Evolutionary conservation across 2,113 vertebrate genomes (phyloP), one percentile per base, ranked within the genome.

Genomic region (Mastomys coucha): DNA sequence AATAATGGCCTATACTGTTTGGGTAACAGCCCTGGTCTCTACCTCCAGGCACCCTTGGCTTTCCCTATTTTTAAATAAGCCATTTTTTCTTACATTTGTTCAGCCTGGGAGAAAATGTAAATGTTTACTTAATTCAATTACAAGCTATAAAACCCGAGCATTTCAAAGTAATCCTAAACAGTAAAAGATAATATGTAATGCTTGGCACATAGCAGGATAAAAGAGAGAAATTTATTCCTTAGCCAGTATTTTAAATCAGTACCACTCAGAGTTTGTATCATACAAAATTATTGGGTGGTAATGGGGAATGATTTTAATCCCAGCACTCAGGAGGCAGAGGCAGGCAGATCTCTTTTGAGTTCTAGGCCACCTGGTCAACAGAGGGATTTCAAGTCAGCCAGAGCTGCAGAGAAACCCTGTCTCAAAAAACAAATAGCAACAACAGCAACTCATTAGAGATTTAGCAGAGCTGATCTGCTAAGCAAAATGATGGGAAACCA

Each of bases 191-290:
- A 87, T 70, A 77, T 58, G 73, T 31, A 95, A 88, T 86, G 26
- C 26, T 90, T 96, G 88, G 77, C 67, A 93, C 31, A 82, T 2
- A 94, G 39, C 70, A 92, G 39, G 76, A 49, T 91, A 96, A 91
- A 70, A 70, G 91, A 96, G 10, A 87, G 17, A 39, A 91, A 69
- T 86, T 95, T 82, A 91, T 94, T 93, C 78, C 45, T 69, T 82
- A 53, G 65, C 56, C 58, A 92, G 20, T 89, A 95, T 88, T 95
- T 96, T 96, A 91, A 96, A 96, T 95, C 36, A 88, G 73, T 80
- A 94, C 70, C 51, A 88, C 67, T 92, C 72, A 93, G 96, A 73
- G 12, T 78, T 94, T 90, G n/a, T 90, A 76, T 96, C 84, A 96
- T 94, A 65, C 56, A 96, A 93, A 97, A 90, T 92, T 93, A 89